Evolutionary conservation across 1,140 invertebrate species (phyloP), one percentile per base, ranked within the genome.

Genomic region (Meteorus sp.): DNA sequence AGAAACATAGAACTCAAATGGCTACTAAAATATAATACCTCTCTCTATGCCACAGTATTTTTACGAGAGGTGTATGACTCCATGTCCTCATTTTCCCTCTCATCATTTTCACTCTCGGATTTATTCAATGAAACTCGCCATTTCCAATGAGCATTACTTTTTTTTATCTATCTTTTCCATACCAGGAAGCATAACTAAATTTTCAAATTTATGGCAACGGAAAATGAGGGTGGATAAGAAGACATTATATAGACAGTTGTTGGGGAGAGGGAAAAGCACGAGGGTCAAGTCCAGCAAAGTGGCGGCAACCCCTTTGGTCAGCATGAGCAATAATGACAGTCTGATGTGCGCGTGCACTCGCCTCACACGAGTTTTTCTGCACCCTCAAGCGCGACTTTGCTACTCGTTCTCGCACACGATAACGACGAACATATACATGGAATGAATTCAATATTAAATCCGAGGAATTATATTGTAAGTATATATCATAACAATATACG

Each of bases 211-310:
- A n/a, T n/a, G n/a, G n/a, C n/a, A n/a, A n/a, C n/a, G n/a, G n/a
- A n/a, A n/a, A n/a, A n/a, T n/a, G n/a, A 9, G 27, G 27, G 27
- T 29, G 27, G 9, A 29, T n/a, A n/a, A n/a, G n/a, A n/a, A n/a
- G n/a, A n/a, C n/a, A n/a, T n/a, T n/a, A n/a, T n/a, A n/a, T n/a
- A n/a, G n/a, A n/a, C n/a, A n/a, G n/a, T n/a, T n/a, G n/a, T n/a
- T n/a, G 56, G 44, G 45, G 39, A 45, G 23, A 39, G 19, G 22
- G 23, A 4, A 17, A 33, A 17, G 17, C 20, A 37, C 50, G 56
- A 59, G 56, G 56, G 56, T 59, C 56, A 59, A 59, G 56, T 59
- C 56, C 56, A 59, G 25, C 48, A n/a, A 41, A 59, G 22, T 37
- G 22, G 43, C n/a, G n/a, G 19, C 17, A 17, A 57, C 43, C 55